Evolutionary conservation across 2,797 vertebrate genomes (phyloP), one percentile per base, ranked within the genome.

Genomic region (Microchirus variegatus): DNA sequence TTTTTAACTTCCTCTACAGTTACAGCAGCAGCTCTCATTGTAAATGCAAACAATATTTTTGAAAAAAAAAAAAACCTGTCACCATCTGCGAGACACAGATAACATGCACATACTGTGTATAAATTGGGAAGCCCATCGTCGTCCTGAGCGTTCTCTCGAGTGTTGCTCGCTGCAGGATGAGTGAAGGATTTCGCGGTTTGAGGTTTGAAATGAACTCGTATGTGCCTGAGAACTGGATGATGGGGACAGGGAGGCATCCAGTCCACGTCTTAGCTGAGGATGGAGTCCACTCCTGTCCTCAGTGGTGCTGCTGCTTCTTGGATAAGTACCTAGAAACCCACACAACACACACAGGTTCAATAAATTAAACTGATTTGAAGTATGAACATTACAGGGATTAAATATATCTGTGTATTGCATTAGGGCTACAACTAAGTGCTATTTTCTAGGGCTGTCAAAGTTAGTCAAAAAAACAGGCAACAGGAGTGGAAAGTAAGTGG

Each of bases 281-380:
- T 86, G 82, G 59, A 73, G 87, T 87, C 73, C 53, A 22, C 22
- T 3, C 74, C 31, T 7, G 1, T 22, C 60, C 51, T 91, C 86
- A 97, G 77, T 98, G 95, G 80, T 93, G 95, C 92, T 96, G 96
- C 92, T 96, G 96, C 87, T 94, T 96, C 93, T 99, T 99, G 64
- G 96, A 96, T 59, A 99, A 93, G 85, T 95, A 99, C 91, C 97
- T 99, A 36, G 8, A 76, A 19, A 72, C 63, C 70, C 53, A 73
- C 90, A 89, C 56, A 88, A 26, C 26, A 26, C 5, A 26, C 31
- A 31, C 31, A 31, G 31, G 31, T 31, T 31, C 26, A 31, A n/a
- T n/a, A n/a, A n/a, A n/a, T n/a, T n/a, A n/a, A n/a, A n/a, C n/a
- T n/a, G n/a, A n/a, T n/a, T n/a, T n/a, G n/a, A n/a, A n/a, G n/a